These are phyloP conservation scores for Thymelicus sylvestris DNA, from an alignment of 2,888 invertebrate genomes.

Conservation along the genomic window DNA sequence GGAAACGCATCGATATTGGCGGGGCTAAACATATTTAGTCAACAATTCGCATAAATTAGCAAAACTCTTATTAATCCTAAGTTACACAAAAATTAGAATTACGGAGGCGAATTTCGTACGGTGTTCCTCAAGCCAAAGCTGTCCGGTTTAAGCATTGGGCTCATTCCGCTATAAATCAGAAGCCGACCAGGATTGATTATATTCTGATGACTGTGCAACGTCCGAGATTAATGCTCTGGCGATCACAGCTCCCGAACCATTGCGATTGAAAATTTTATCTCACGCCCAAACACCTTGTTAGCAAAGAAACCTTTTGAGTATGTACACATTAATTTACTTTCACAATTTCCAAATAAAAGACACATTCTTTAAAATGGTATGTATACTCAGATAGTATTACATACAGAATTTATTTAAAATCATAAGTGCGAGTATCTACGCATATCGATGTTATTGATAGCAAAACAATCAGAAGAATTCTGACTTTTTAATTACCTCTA, in stretches of 20 bases:
- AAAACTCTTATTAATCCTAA: too few species aligned
- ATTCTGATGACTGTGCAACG: constrained; percentile 66
- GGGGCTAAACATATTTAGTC: too few species aligned
- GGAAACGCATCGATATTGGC: too few species aligned
- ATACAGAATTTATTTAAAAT: too few species aligned
- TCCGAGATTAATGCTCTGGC: constrained; percentile 62
- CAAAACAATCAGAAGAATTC: neutral
- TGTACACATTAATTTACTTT: neutral
- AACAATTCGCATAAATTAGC: too few species aligned
- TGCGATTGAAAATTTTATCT: constrained; percentile 24
- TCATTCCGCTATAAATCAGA: constrained; percentile 63
- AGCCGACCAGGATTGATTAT: constrained; percentile 67
- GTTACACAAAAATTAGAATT: neutral
- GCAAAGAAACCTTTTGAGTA: neutral
- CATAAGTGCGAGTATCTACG: too few species aligned
- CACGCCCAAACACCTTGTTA: constrained; percentile 7
- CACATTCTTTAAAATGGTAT: too few species aligned
- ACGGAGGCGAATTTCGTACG: neutral
- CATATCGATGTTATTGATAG: too few species aligned
- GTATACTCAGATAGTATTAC: too few species aligned
- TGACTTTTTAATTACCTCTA: neutral
- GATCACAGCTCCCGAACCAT: constrained; percentile 16
- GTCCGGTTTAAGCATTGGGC: constrained; percentile 48
- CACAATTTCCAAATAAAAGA: neutral
- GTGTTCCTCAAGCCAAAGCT: constrained; percentile 21